phyloP scores from a whole-genome alignment of 1,140 invertebrate genomes.

The Cheumatopsyche charites region DNA sequence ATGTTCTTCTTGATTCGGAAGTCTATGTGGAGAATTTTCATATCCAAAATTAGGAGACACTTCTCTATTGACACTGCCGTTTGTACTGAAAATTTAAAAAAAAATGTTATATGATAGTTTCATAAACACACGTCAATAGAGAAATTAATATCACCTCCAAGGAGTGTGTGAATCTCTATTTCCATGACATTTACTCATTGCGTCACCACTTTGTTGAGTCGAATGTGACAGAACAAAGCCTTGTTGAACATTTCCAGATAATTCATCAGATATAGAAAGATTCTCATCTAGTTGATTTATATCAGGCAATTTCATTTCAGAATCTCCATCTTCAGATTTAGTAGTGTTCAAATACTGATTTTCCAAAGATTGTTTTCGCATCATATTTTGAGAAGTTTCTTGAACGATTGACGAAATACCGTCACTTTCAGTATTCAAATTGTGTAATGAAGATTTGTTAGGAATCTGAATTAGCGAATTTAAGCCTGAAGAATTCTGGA shows the following conservation, averaged over 20 bases:
- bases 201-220: slow-evolving; percentile 4
- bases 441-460: slow-evolving; percentile 36
- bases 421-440: slow-evolving; percentile 32
- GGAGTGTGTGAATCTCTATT: slow-evolving; percentile 18
- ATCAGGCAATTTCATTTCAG: neutral
- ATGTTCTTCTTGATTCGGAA: slow-evolving; percentile 48
- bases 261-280: neutral
- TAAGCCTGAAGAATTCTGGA: slow-evolving; percentile 42
- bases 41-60: slow-evolving; percentile 38
- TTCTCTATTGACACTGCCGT: slow-evolving; percentile 29
- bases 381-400: slow-evolving; percentile 38
- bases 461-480: slow-evolving; percentile 42
- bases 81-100: slow-evolving; percentile 31
- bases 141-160: slow-evolving; percentile 26
- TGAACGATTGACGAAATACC: slow-evolving; percentile 37
- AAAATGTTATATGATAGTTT: slow-evolving; percentile 7
- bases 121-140: slow-evolving; percentile 18
- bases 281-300: slow-evolving; percentile 21
- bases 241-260: slow-evolving; percentile 8
- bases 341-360: slow-evolving; percentile 32
- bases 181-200: slow-evolving; percentile 8
- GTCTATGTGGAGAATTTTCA: slow-evolving; percentile 53
- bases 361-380: slow-evolving; percentile 42
- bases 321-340: neutral
- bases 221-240: slow-evolving; percentile 16